These are phyloP conservation scores for Gandaritis pyraliata DNA, from an alignment of 2,888 invertebrate species.

Conservation along the genomic window DNA sequence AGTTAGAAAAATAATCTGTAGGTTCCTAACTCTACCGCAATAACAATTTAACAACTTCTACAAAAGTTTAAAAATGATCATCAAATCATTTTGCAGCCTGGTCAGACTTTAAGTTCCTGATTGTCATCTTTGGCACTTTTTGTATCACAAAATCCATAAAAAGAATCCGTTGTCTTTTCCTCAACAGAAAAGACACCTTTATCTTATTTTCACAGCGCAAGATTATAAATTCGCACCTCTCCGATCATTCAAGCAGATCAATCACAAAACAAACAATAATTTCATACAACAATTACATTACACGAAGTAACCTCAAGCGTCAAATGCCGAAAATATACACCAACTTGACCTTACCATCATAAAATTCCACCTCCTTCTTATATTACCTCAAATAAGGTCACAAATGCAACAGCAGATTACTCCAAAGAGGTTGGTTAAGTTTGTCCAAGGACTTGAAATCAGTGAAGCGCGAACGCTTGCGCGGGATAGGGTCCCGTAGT, in stretches of 20 bases:
- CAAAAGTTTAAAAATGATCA: too few relatives aligned
- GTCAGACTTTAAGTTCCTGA: too few relatives aligned
- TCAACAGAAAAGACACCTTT: slow-evolving; percentile 36
- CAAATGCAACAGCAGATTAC: slow-evolving; percentile 33
- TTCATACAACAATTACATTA: slow-evolving; percentile 79
- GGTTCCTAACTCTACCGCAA: too few relatives aligned
- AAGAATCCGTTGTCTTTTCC: slow-evolving; percentile 19
- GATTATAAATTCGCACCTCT: slow-evolving; percentile 56
- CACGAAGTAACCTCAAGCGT: slow-evolving; percentile 77
- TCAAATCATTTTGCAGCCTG: too few relatives aligned
- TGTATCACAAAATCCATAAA: not conserved
- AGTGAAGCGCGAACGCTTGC: slow-evolving; percentile 80
- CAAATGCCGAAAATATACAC: slow-evolving; percentile 61
- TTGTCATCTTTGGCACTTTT: too few relatives aligned
- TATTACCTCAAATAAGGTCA: slow-evolving; percentile 35
- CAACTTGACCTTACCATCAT: slow-evolving; percentile 21
- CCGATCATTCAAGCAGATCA: slow-evolving; percentile 58
- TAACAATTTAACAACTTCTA: too few relatives aligned
- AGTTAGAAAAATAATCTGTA: too few relatives aligned
- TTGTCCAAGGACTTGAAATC: slow-evolving; percentile 51
- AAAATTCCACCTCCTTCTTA: slow-evolving; percentile 10
- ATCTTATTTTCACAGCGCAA: slow-evolving; percentile 35
- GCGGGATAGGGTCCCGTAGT: slow-evolving; percentile 74
- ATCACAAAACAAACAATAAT: slow-evolving; percentile 72
- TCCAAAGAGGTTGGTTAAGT: not conserved